These are phyloP conservation scores for Takifugu rubripes DNA, from an alignment of 2,797 vertebrate species.

Conservation along the genomic window DNA sequence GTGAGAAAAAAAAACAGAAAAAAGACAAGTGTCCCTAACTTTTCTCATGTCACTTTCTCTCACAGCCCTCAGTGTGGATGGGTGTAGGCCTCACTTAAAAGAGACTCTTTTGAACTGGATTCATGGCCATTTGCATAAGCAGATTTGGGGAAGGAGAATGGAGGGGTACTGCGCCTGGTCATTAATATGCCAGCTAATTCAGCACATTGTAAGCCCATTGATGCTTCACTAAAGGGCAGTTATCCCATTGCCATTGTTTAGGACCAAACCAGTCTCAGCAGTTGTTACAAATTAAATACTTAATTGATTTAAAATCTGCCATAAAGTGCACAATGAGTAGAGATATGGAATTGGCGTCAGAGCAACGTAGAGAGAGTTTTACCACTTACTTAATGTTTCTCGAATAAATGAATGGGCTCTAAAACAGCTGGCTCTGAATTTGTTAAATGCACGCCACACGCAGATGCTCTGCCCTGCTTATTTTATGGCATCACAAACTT, in stretches of 20 bases:
- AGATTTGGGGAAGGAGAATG: constrained; percentile 98
- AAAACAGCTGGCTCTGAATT: constrained; percentile 55
- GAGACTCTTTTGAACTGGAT: constrained; percentile 96
- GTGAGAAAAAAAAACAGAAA: constrained; percentile 64
- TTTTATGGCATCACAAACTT: constrained; percentile 25
- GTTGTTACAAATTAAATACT: constrained; percentile 99
- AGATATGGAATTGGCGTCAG: constrained; percentile 55
- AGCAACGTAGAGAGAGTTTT: constrained; percentile 47
- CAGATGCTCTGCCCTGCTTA: constrained; percentile 40
- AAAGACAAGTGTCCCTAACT: constrained; percentile 95
- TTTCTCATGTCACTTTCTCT: constrained; percentile 99
- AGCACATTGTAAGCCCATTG: constrained; percentile 99
- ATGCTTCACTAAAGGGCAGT: constrained; percentile 98
- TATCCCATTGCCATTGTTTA: constrained; percentile 97
- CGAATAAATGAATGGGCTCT: constrained; percentile 55
- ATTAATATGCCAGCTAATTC: constrained; percentile 99
- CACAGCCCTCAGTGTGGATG: constrained; percentile 72
- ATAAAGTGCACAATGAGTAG: constrained; percentile 75
- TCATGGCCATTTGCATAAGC: constrained; percentile 99
- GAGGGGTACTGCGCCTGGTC: constrained; percentile 89
- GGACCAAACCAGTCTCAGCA: constrained; percentile 88
- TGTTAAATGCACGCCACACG: constrained; percentile 44
- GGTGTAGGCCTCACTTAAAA: constrained; percentile 86
- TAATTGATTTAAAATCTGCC: constrained; percentile 89
- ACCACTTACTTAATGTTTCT: constrained; percentile 41